A percentile compares a stretch with the other conserved stretches of the same genome.
phyloP scores from a whole-genome alignment of 2,888 invertebrate genomes.

The Scaeva pyrastri region DNA sequence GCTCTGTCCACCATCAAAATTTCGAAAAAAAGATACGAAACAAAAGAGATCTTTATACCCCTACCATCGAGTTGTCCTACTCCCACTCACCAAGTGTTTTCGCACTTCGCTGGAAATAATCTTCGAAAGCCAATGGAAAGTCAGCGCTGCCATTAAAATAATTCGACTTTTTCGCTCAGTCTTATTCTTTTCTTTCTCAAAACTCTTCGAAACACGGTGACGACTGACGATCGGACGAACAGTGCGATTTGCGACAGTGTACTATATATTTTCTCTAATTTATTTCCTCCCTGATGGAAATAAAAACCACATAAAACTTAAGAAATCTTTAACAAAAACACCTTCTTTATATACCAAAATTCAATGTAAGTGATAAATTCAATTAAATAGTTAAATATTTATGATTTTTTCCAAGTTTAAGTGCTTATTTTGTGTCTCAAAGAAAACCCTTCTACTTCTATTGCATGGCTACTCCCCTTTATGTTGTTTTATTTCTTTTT shows the following conservation, averaged over 20 bases:
- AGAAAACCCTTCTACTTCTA: neutral
- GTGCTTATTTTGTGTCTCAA: conserved; percentile 21
- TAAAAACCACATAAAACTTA: conserved; percentile 78
- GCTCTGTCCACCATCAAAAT: conserved; percentile 40
- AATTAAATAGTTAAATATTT: neutral
- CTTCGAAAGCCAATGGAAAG: conserved; percentile 57
- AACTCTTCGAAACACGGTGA: conserved; percentile 64
- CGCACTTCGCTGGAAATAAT: conserved; percentile 39
- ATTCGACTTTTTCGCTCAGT: conserved; percentile 54
- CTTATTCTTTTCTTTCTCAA: no score
- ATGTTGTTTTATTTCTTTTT: conserved; percentile 39
- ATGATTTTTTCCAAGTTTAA: neutral
- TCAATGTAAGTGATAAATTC: conserved; percentile 71
- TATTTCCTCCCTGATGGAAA: conserved; percentile 81
- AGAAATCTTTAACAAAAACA: conserved; percentile 64
- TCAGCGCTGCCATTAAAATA: conserved; percentile 58
- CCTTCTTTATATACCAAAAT: conserved; percentile 23
- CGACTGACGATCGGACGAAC: conserved; percentile 32
- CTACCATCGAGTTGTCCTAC: neutral
- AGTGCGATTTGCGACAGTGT: conserved; percentile 38
- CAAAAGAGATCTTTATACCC: neutral
- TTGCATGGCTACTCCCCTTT: conserved; percentile 41
- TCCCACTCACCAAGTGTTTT: conserved; percentile 23
- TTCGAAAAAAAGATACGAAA: conserved; percentile 35
- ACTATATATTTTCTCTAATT: conserved; percentile 14